phyloP scores from a whole-genome alignment of 2,113 vertebrate genomes.

The Paramisgurnus dabryanus region DNA sequence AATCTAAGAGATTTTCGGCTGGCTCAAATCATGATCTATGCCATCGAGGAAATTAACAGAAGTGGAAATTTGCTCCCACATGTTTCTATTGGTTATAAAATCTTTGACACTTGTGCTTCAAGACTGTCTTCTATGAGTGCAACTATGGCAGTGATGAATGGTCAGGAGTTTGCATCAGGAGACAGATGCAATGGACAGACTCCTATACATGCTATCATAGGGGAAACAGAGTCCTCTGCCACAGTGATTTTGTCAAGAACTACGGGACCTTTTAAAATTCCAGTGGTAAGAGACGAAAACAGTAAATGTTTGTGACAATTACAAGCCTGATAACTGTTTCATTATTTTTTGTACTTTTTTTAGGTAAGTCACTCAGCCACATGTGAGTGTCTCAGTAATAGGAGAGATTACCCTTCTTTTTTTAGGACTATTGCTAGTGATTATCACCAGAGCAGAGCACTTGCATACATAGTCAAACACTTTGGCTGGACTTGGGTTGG shows the following conservation, averaged over 20 bases:
- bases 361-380: conserved; percentile 75
- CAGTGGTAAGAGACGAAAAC: conserved; percentile 63
- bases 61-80: conserved; percentile 67
- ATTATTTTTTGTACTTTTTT: conserved; percentile 3
- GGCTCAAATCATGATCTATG: conserved; percentile 76
- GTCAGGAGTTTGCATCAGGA: conserved; percentile 38
- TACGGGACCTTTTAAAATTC: conserved; percentile 45
- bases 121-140: conserved; percentile 70
- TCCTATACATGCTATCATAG: conserved; percentile 73
- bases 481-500: too few relatives aligned
- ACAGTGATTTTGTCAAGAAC: conserved; percentile 72
- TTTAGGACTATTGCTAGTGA: too few relatives aligned
- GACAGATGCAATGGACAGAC: too few relatives aligned
- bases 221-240: conserved; percentile 75
- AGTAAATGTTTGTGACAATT: not conserved
- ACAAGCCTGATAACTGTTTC: not conserved
- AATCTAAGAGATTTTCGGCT: conserved; percentile 75
- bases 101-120: conserved; percentile 76
- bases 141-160: conserved; percentile 73
- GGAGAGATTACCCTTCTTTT: too few relatives aligned
- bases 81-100: conserved; percentile 71
- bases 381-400: conserved; percentile 67
- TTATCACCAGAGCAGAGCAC: too few relatives aligned
- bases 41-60: conserved; percentile 76
- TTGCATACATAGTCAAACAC: too few relatives aligned